A percentile compares a stretch with the other conserved stretches of the same genome.
Conservation (phyloP, 2,113 vertebrate species). For the Passer domesticus region DNA sequence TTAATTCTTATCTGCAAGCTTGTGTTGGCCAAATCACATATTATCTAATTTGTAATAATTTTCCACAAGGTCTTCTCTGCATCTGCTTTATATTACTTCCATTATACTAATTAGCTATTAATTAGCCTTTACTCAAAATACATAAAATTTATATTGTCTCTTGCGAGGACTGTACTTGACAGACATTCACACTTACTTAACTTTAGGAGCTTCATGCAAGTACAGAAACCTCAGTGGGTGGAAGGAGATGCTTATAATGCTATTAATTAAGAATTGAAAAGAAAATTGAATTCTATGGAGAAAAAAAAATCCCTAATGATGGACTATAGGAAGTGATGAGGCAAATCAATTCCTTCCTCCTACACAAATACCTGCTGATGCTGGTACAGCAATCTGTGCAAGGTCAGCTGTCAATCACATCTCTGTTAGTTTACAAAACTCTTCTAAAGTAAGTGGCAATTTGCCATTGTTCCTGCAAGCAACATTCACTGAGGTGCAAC, state of each 20-base stretch:
- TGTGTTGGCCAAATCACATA: constrained; percentile 68
- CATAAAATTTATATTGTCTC: constrained; percentile 56
- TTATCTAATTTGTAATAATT: constrained; percentile 72
- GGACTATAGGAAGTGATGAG: not conserved
- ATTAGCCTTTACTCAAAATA: constrained; percentile 77
- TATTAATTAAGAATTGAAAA: constrained; percentile 53
- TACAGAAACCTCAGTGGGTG: constrained; percentile 42
- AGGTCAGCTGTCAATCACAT: not conserved
- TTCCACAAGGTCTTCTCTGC: constrained; percentile 75
- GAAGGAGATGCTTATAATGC: constrained; percentile 12
- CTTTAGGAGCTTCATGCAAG: constrained; percentile 58
- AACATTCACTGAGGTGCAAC: not conserved
- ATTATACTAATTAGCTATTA: constrained; percentile 80
- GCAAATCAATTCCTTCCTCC: constrained; percentile 5
- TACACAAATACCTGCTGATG: constrained; percentile 3
- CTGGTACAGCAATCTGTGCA: not conserved
- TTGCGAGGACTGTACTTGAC: constrained; percentile 66
- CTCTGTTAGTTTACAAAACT: not conserved
- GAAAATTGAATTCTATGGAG: not conserved
- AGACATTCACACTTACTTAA: constrained; percentile 76
- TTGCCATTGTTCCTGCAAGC: not conserved
- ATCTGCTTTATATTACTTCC: constrained; percentile 78
- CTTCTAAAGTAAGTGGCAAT: not conserved
- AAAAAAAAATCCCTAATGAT: not conserved
- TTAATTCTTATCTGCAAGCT: constrained; percentile 70